These are phyloP conservation scores for Lacerta agilis DNA, from an alignment of 2,797 vertebrate species.

Conservation along the genomic window DNA sequence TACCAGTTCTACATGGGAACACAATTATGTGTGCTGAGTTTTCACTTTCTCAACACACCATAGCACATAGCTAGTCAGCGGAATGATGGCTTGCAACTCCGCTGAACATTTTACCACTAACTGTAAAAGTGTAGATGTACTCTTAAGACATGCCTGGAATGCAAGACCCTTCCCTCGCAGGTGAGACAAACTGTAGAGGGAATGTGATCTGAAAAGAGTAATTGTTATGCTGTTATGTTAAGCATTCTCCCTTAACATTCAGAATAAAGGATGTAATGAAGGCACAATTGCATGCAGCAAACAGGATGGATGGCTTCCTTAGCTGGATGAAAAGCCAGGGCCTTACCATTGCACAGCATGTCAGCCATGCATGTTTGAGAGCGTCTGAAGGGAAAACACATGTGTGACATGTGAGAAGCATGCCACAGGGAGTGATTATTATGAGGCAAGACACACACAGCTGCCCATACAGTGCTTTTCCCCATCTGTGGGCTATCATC, in stretches of 20 bases:
- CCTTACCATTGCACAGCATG: neutral
- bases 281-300: neutral
- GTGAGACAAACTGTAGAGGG: neutral
- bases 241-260: neutral
- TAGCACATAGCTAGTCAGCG: neutral
- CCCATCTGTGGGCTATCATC: neutral
- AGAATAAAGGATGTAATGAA: neutral
- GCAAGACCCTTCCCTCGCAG: neutral
- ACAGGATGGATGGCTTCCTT: neutral
- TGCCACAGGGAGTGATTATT: neutral
- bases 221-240: neutral
- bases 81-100: neutral
- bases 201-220: neutral
- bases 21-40: neutral
- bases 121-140: neutral
- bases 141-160: conserved; percentile 2
- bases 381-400: neutral
- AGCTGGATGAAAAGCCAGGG: neutral
- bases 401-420: neutral
- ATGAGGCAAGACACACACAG: neutral
- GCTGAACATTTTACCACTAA: neutral
- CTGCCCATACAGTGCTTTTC: no score
- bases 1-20: neutral
- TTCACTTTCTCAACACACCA: neutral
- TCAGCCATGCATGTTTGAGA: neutral